phyloP scores from a whole-genome alignment of 2,113 vertebrate genomes.

The Orientallactaga bullata region DNA sequence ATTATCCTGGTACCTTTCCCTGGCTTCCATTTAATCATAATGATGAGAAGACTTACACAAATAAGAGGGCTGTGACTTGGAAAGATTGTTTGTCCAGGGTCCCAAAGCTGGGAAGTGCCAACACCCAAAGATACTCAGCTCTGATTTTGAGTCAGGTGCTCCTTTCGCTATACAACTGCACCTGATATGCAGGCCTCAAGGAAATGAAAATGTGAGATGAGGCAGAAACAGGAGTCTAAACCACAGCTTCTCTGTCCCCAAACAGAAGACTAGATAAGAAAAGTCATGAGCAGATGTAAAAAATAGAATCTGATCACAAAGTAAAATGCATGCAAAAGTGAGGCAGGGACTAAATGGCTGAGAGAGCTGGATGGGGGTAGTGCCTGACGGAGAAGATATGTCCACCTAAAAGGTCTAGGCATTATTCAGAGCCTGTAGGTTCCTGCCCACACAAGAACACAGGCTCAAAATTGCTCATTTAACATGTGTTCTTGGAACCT shows the following conservation, averaged over 20 bases:
- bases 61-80: too few species aligned
- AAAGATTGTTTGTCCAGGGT: too few species aligned
- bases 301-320: too few species aligned
- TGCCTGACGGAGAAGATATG: neutral
- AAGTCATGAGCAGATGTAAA: too few species aligned
- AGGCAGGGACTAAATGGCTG: neutral
- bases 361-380: neutral
- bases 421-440: neutral
- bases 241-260: neutral
- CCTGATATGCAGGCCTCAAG: neutral
- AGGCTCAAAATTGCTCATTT: neutral
- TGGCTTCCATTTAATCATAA: neutral
- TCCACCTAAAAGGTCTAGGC: neutral
- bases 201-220: neutral
- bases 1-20: neutral
- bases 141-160: neutral
- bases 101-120: neutral
- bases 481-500: neutral
- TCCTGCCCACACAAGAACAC: neutral
- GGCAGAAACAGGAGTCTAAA: neutral
- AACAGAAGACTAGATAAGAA: too few species aligned
- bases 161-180: neutral
- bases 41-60: neutral
- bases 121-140: neutral
- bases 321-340: too few species aligned